Percentiles rank a stretch among this genome's conserved stretches.
Conservation (phyloP, 2,888 invertebrate species). For the Scaeva pyrastri region DNA sequence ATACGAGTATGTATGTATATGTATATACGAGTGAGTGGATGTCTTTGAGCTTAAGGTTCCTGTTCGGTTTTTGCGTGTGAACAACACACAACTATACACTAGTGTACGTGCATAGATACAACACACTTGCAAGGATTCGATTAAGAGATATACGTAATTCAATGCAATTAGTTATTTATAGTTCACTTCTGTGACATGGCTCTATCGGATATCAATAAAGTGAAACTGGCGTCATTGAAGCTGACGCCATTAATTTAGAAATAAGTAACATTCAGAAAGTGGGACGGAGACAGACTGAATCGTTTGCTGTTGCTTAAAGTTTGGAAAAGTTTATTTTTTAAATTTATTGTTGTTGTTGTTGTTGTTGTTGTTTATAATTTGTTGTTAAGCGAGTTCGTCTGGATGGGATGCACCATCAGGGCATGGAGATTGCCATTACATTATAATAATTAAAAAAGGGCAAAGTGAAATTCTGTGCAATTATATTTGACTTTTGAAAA, state of each 20-base stretch:
- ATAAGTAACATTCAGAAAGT: background rate
- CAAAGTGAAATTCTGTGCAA: constrained; percentile 2
- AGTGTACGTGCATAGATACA: too few species aligned
- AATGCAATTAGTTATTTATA: constrained; percentile 64
- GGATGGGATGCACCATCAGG: background rate
- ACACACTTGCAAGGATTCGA: constrained; percentile 19
- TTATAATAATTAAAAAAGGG: constrained; percentile 20
- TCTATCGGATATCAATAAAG: constrained; percentile 9
- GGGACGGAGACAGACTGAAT: background rate
- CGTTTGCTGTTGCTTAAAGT: constrained; percentile 34
- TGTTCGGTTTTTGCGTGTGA: constrained; percentile 21
- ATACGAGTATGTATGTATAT: too few species aligned
- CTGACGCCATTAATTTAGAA: constrained; percentile 35
- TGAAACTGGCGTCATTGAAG: constrained; percentile 8
- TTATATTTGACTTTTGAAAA: constrained; percentile 8
- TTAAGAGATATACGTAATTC: constrained; percentile 36
- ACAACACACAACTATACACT: background rate
- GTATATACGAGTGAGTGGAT: background rate
- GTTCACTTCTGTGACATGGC: constrained; percentile 11
- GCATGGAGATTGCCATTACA: background rate
- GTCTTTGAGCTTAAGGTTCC: constrained; percentile 21
- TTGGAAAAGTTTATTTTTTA: constrained; percentile 11
- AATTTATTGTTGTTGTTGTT: background rate
- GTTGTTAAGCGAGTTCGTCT: constrained; percentile 2
- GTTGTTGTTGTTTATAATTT: background rate